These are phyloP conservation scores for Azemiops feae DNA, from an alignment of 2,113 vertebrate species.

Conservation along the genomic window DNA sequence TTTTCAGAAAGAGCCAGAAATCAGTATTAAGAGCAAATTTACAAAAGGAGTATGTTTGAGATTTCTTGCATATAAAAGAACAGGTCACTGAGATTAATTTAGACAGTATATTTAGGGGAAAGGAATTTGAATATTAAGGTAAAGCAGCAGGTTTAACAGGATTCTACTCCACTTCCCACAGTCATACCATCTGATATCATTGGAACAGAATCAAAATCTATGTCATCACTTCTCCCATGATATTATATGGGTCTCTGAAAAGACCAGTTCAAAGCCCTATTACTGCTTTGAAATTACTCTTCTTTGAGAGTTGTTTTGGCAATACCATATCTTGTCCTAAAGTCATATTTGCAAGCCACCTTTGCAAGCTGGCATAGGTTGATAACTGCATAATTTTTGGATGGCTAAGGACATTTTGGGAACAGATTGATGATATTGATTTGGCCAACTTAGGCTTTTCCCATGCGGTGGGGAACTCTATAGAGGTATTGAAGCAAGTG, in stretches of 20 bases:
- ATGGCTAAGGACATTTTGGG: not conserved
- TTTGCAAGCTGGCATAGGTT: not conserved
- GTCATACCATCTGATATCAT: not conserved
- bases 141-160: not conserved
- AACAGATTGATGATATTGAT: not conserved
- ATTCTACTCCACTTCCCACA: not conserved
- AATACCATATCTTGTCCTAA: not conserved
- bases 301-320: not conserved
- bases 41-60: not conserved
- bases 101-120: not conserved
- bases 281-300: not conserved
- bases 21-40: conserved; percentile 1
- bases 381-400: not conserved
- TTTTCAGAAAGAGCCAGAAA: not conserved
- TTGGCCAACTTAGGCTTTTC: not conserved
- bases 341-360: not conserved
- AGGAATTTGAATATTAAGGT: not conserved
- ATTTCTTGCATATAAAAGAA: not conserved
- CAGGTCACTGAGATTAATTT: accelerated
- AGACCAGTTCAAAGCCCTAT: not conserved
- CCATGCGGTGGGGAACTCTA: not conserved
- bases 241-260: not conserved
- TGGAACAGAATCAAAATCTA: not conserved
- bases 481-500: not conserved
- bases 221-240: not conserved